Evolutionary conservation across 1,140 invertebrate genomes (phyloP), one percentile per base, ranked within the genome.

Genomic region (Pseudomyrmex sp.): DNA sequence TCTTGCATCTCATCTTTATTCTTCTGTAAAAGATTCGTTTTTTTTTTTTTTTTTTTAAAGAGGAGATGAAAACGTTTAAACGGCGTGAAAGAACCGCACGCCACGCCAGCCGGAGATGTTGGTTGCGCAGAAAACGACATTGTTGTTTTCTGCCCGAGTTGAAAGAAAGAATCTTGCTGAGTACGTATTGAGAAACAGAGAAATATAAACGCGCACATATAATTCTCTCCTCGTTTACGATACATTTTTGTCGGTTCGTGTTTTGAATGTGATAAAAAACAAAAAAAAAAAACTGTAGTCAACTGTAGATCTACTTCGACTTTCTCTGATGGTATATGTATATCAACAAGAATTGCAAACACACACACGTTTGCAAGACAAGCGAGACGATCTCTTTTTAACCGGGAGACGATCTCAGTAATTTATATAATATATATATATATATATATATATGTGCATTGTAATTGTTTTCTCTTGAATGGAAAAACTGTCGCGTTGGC

Each of bases 1-100:
- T 35, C 35, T 90, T 84, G 80, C 72, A 83, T 85, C 69, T 35
- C 35, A 35, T 35, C 83, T 82, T 86, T 85, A 84, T 90, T 90
- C 84, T 90, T 88, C 59, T 89, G 85, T 82, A 79, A 85, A 46
- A 74, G 76, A 90, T 90, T 75, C 75, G 83, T 91, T 89, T 88
- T 4, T 26, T 26, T 26, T 26, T 26, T 2, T 26, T 26, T 26
- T 26, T 26, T 26, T 88, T 87, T 82, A 79, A 88, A 68, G 62
- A 86, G 75, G 23, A 52, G 62, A 50, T 70, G 68, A 69, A 86
- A 86, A 74, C 74, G 65, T 74, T 35, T 59, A 50, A 69, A 83
- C 52, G 61, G 68, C 35, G 35, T 35, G 35, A 35, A 5, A 35
- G 35, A 35, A 35, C 35, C 5, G 7, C 35, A 35, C 35, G 35